These are phyloP conservation scores for Bombycilla garrulus DNA, from an alignment of 2,113 vertebrate species.

Conservation along the genomic window DNA sequence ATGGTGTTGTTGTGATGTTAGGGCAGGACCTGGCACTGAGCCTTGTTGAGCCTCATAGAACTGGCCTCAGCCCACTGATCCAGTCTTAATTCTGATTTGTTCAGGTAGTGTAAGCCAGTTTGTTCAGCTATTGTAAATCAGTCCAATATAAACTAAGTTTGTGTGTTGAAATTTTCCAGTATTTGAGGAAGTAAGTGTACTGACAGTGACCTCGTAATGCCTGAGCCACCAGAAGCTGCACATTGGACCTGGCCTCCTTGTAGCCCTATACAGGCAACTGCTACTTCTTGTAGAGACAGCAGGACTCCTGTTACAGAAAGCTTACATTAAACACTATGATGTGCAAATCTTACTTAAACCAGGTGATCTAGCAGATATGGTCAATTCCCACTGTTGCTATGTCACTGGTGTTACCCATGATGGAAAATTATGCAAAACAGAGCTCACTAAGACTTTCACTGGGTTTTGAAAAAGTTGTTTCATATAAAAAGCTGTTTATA, in stretches of 20 bases:
- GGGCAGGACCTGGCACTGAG: background rate
- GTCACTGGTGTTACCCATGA: background rate
- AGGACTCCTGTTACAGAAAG: background rate
- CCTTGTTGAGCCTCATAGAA: rapidly evolving
- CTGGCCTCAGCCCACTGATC: rapidly evolving
- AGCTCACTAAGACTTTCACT: background rate
- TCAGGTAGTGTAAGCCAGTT: background rate
- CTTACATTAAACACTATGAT: background rate
- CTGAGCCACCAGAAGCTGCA: background rate
- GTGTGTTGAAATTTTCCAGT: background rate
- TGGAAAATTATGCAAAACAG: background rate
- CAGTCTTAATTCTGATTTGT: background rate
- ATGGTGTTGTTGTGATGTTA: background rate
- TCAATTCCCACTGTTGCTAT: background rate
- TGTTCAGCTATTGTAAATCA: background rate
- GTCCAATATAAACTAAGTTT: background rate
- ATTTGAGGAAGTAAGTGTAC: background rate
- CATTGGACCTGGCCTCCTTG: background rate
- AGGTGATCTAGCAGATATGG: background rate
- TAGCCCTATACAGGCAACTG: background rate
- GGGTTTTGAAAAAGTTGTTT: background rate
- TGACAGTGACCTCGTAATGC: rapidly evolving
- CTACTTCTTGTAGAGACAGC: background rate
- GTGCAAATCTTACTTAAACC: background rate
- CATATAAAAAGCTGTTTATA: background rate